Base-by-base conservation (phyloP, 1,140 invertebrate genomes). In the Drosophila eugracilis region DNA sequence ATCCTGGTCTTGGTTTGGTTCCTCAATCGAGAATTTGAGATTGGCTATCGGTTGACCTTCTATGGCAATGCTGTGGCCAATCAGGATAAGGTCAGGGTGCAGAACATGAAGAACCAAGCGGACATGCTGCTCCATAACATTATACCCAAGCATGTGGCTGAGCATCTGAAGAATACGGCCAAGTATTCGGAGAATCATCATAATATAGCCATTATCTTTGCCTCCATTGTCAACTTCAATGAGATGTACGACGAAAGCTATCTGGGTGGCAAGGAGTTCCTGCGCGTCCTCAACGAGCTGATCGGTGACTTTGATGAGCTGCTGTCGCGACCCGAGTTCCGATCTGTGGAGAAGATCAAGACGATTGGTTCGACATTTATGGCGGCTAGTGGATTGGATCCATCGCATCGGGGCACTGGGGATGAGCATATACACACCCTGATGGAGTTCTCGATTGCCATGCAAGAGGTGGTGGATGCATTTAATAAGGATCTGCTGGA, bases 351-450 rank as follows among this genome's bases (percentile, higher is more conserved):
- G 90, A 99, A 99, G 92, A 99, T 99, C 60, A 99, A 99, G 91
- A 99, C 98, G 0, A 99, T 99, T 60, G 98, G 98, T 3, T 96
- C 96, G 67, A 98, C 98, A 0, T 99, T 98, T 76, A 99, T 99
- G 98, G 98, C 98, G 2, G 98, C 98, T 0, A 98, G 97, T 59
- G 98, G 98, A 0, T 91, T 99, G 12, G 97, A 98, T 92, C 95
- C 96, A 0, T 93, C 94, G 62, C 93, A 95, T 63, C 92, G 95
- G 12, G 91, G 93, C 0, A 93, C 95, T 47, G 93, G 95, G 0
- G 92, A 96, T 77, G 94, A 95, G 36, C 97, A 99, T 91, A 92
- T 99, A 1, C 96, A 95, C 85, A 95, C 97, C 19, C 91, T 98
- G 0, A 94, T 98, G 93, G 96, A 98, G 74, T 99, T 98, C 89